Evolutionary conservation across 2,113 vertebrate species (phyloP).

Genomic region (Panurus biarmicus): DNA sequence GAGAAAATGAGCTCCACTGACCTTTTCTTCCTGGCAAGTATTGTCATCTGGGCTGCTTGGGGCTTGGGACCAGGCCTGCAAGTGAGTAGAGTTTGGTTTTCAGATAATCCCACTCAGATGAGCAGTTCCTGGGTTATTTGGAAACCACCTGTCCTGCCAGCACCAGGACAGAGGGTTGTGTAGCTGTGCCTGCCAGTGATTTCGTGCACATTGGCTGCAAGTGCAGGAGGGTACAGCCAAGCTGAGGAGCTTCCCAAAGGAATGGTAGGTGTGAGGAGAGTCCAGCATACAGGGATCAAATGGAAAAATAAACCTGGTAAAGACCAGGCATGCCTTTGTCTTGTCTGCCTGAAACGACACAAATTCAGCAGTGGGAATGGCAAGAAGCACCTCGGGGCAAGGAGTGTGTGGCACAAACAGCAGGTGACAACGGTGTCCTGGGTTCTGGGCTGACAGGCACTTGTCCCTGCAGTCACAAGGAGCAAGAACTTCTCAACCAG

Average conservation of each 20-base stretch:
- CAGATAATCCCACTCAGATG: neutral
- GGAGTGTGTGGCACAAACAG: neutral
- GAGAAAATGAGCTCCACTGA: neutral
- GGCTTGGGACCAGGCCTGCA: neutral
- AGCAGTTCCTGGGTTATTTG: neutral
- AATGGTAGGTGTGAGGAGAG: neutral
- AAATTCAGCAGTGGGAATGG: neutral
- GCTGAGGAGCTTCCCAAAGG: neutral
- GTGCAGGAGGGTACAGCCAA: neutral
- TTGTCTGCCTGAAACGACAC: neutral
- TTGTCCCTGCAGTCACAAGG: neutral
- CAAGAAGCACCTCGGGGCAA: neutral
- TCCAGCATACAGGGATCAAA: neutral
- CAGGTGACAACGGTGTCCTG: accelerated
- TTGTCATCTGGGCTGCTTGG: neutral
- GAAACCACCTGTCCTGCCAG: neutral
- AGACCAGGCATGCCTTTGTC: neutral
- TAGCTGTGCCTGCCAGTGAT: neutral
- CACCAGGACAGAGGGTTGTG: neutral
- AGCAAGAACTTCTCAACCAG: neutral
- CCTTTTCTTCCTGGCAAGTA: neutral
- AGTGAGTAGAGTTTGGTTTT: neutral
- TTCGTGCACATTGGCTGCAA: neutral
- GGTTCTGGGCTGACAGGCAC: neutral
- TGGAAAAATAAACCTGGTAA: neutral